Evolutionary conservation across 2,888 invertebrate species (phyloP).

Genomic region (Therioaphis trifolii): DNA sequence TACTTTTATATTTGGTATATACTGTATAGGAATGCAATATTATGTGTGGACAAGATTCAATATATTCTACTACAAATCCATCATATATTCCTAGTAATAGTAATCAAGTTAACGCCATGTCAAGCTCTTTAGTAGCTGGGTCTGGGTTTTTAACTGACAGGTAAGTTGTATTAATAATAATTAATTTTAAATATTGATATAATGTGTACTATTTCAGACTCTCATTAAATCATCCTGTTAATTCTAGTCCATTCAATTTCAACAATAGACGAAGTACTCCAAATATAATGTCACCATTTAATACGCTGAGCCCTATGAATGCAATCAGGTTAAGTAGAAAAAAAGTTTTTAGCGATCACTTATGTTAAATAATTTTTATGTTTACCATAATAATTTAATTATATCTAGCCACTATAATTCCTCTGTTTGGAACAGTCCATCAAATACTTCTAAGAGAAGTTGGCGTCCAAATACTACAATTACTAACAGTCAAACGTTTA

Average conservation of each 20-base stretch:
- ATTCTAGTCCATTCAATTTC: conserved; percentile 52
- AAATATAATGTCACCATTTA: conserved; percentile 58
- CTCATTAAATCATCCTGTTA: conserved; percentile 56
- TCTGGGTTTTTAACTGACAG: conserved; percentile 52
- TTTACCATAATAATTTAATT: background rate
- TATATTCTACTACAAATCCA: conserved; percentile 54
- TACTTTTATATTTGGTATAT: conserved; percentile 45
- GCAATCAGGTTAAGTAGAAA: conserved; percentile 47
- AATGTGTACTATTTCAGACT: conserved; percentile 9
- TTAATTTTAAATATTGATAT: background rate
- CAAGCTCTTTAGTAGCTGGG: conserved; percentile 56
- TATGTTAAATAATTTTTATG: conserved; percentile 1
- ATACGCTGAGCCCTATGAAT: conserved; percentile 52
- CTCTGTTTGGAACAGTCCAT: conserved; percentile 50
- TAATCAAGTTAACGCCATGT: conserved; percentile 48
- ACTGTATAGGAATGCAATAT: conserved; percentile 66
- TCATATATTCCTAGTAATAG: conserved; percentile 44
- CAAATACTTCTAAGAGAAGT: conserved; percentile 43
- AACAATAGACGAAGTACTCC: conserved; percentile 57
- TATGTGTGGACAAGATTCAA: conserved; percentile 65
- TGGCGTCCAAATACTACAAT: conserved; percentile 52
- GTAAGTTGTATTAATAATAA: background rate
- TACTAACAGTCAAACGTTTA: conserved; percentile 49
- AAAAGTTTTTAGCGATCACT: too few relatives aligned
- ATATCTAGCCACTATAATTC: conserved; percentile 46